These are phyloP conservation scores for Dysidea cf. avara DNA, from an alignment of 37 sponge, comb jelly and placozoan genomes.

Conservation along the genomic window DNA sequence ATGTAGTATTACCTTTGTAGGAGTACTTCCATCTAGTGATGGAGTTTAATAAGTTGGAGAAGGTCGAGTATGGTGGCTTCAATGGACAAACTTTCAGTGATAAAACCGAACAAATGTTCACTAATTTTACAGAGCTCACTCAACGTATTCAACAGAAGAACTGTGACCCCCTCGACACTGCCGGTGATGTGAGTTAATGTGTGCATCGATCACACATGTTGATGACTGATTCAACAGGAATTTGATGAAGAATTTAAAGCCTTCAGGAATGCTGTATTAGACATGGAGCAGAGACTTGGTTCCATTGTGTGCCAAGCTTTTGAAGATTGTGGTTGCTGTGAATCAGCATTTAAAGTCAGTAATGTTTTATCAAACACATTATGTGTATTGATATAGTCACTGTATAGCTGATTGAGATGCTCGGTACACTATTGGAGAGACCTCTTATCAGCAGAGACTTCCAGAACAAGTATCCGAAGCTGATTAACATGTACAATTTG, in stretches of 20 bases:
- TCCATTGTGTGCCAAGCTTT: conserved; percentile 85
- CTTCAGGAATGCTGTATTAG: conserved; percentile 64
- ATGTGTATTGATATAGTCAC: not conserved
- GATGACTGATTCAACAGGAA: conserved; percentile 53
- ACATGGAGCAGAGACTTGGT: conserved; percentile 80
- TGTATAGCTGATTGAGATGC: conserved; percentile 80
- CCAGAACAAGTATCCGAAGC: conserved; percentile 79
- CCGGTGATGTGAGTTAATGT: conserved; percentile 46
- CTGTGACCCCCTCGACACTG: conserved; percentile 79
- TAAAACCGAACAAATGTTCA: conserved; percentile 69
- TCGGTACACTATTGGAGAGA: conserved; percentile 86
- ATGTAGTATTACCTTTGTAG: conserved; percentile 31
- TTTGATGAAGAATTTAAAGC: conserved; percentile 60
- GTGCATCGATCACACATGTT: not conserved
- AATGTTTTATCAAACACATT: not conserved
- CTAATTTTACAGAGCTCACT: conserved; percentile 72
- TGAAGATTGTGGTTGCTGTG: conserved; percentile 90
- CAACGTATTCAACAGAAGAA: conserved; percentile 60
- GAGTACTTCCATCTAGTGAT: conserved; percentile 77
- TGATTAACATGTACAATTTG: conserved; percentile 64
- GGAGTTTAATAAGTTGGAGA: conserved; percentile 91
- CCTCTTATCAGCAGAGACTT: conserved; percentile 75
- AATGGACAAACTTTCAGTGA: conserved; percentile 71
- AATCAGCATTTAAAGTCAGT: conserved; percentile 81
- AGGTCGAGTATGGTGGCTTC: conserved; percentile 90